Base-by-base conservation (phyloP, 2,113 vertebrate species). In the Paratilapia polleni region DNA sequence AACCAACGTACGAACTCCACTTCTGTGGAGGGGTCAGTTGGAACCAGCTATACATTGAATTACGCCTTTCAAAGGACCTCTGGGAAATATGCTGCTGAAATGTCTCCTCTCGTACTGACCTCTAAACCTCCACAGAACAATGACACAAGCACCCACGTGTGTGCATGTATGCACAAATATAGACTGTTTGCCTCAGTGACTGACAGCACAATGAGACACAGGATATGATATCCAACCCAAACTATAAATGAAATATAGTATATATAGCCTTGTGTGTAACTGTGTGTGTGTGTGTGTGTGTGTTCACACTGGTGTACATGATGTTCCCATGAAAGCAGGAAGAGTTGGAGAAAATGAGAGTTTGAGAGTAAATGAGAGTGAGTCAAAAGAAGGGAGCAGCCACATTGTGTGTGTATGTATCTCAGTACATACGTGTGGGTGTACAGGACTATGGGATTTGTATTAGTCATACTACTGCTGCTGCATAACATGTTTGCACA, bases 61-160 rank as follows among this genome's bases (percentile, higher is more conserved):
- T 22, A 14, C 62, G 83, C 64, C 77, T 83, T 79, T 77, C 80
- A 75, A n/a, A 88, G 34, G 83, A 84, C 92, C 92, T 93, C 70
- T 81, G 93, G 89, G 91, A 92, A 94, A 93, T 93, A 81, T 91
- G 47, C 78, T 54, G 83, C 85, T 81, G 84, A 92, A 92, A 93
- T 85, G 84, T 87, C 83, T 78, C 78, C 62, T 76, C 85, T 79
- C 85, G 84, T 64, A 79, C 76, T 90, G 90, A 93, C 92, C 92
- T 92, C 91, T 66, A 84, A 87, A 85, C 78, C 79, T 78, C 75
- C 4, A 70, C 26, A 89, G 82, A 91, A 94, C 91, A 93, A 93
- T 90, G 91, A 68, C 38, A 47, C 34, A 57, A 36, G 13, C 52
- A 58, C 73, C 47, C 31, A 80, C 1, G n/a, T 22, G 59, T 2